Conservation (phyloP, 2,888 invertebrate genomes). For the Spilarctia lutea region DNA sequence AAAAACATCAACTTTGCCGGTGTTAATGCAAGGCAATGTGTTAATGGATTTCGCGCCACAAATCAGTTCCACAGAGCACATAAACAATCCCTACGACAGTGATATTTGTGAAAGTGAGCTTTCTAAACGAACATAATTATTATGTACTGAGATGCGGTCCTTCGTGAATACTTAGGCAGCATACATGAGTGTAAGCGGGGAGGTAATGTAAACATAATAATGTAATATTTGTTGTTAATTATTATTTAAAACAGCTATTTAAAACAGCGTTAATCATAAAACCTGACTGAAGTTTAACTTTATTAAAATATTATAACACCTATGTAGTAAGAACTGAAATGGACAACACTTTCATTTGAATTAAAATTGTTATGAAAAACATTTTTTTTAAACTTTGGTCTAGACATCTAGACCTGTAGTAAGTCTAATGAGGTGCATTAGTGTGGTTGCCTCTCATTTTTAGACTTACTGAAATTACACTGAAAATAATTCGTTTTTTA, state of each 20-base stretch:
- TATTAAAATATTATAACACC: not conserved
- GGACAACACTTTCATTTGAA: not conserved
- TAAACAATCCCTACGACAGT: conserved; percentile 52
- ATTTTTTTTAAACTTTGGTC: not conserved
- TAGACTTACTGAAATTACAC: not conserved
- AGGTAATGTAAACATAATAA: conserved; percentile 61
- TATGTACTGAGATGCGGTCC: conserved; percentile 75
- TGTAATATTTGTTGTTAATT: not conserved
- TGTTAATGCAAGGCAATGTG: conserved; percentile 35
- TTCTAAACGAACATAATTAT: conserved; percentile 64
- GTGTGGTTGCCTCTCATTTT: not conserved
- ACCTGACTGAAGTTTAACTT: not conserved
- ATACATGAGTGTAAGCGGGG: conserved; percentile 78
- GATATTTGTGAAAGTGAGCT: conserved; percentile 76
- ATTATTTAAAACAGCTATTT: not conserved
- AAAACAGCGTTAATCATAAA: not conserved
- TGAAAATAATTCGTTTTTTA: not conserved
- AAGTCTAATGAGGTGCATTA: not conserved
- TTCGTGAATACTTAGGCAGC: conserved; percentile 72
- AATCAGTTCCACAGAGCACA: conserved; percentile 24
- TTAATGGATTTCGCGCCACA: conserved; percentile 51
- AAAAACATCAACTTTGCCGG: conserved; percentile 34
- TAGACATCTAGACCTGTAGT: not conserved
- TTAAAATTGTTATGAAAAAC: not conserved
- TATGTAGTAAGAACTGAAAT: not conserved